Base-by-base conservation (phyloP, 2,888 invertebrate species). In the Podotricha telesiphe region DNA sequence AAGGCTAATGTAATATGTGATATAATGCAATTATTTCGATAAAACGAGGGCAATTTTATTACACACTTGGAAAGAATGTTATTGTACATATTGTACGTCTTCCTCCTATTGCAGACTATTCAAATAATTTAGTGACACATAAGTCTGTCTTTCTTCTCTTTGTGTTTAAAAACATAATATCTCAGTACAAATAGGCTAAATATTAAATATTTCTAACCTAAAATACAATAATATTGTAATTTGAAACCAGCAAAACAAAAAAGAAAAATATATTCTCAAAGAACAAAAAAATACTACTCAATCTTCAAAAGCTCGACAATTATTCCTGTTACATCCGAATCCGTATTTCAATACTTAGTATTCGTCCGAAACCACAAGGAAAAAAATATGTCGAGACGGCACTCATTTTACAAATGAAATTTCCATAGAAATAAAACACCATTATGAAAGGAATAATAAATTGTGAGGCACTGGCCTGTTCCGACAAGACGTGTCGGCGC, bases 401-500 rank as follows among this genome's bases (percentile, higher is more conserved):
- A 58, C 63, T 67, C 65, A 71, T 63, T 72, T 71, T 70, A 65
- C 62, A 70, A 70, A 74, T 73, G 71, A 72, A 56, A 72, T 74
- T 73, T 69, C 58, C 67, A 67, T 69, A 67, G 67, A 73, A 72
- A 69, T 70, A 69, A 69, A 70, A 70, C 65, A 68, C 63, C 51
- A 67, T 69, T 69, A 70, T 71, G 22, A 62, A 45, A 48, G 67
- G 37, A 48, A 67, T 70, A 71, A 74, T 68, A 69, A 69, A 71
- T 67, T 71, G 61, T 53, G 50, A 55, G 67, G 40, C 42, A 53
- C 50, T 34, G 59, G 59, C 64, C 15, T 59, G 65, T 65, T 48
- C 56, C 65, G 67, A 48, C 69, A 65, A 75, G 75, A 75, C 75
- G 17, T 42, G 53, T 19, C 42, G 75, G 74, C 74, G 75, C 71